Evolutionary conservation across 2,888 invertebrate species (phyloP), one percentile per base, ranked within the genome.

Genomic region (Hermaeophaga mercurialis): DNA sequence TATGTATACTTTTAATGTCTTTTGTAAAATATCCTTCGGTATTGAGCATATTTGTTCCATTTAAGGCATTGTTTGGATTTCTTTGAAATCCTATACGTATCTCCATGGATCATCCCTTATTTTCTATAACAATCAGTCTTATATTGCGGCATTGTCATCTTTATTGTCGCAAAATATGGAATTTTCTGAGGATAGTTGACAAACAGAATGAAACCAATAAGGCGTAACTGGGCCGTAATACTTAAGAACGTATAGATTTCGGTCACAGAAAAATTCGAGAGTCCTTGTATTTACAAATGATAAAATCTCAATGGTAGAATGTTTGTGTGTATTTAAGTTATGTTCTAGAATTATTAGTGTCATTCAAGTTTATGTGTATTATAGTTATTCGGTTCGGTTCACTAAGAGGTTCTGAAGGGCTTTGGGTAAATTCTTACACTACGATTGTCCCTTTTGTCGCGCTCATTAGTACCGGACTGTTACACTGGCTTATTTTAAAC

Each of bases 151-250:
- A 67, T 68, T 70, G 70, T 70, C 68, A 64, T 71, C 65, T 59
- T 64, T 66, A 69, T 71, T 70, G 70, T 71, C 70, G 69, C 70
- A 70, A 71, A 71, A 71, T 71, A 71, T 72, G 70, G 67, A 68
- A 69, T 71, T 63, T 62, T 62, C 64, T 61, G 56, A 53, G 47
- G 53, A 50, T 43, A 54, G 59, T 64, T 65, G 66, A 67, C 69
- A 66, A 68, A 68, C 63, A 60, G 64, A 63, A 66, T 62, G 62
- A 68, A 65, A 62, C 64, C 66, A 68, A 66, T 64, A 68, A 66
- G 64, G 69, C 68, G 64, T 55, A 67, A 62, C 62, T 57, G 57
- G 58, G 63, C 58, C 58, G 62, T 52, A 54, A n/a, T 53, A 47
- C 57, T 61, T 26, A 43, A 48, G 50, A 39, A 43, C 31, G 58